Evolutionary conservation across 2,888 invertebrate genomes (phyloP), one percentile per base, ranked within the genome.

Genomic region (Drosophila colorata): DNA sequence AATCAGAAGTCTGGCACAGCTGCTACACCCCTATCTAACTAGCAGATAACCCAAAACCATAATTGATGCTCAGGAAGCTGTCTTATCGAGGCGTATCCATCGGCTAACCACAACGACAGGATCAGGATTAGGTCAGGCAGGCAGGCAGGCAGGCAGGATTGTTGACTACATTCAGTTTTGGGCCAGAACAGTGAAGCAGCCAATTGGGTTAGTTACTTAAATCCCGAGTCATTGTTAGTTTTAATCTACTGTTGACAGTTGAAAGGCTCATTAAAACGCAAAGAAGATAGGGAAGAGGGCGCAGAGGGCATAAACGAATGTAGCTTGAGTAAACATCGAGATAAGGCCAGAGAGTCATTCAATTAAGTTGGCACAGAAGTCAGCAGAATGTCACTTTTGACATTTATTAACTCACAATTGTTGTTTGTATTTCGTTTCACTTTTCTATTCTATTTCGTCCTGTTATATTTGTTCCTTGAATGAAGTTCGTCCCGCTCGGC

Each of bases 401-500:
- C 85, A 79, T 87, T 85, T 85, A 85, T 85, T 85, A 80, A 87
- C 81, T 80, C 67, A 70, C 78, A 84, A 72, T 78, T 82, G 80
- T 74, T 74, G 79, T 46, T 44, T 60, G 43, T 56, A 41, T 37
- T 37, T 44, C 28, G 71, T 73, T 33, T 33, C 33, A 33, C 13
- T 33, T 33, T 33, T 11, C 4, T 13, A 1, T 18, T 28, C 25
- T 20, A 3, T 31, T 25, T 31, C 49, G 35, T 16, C 46, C 61
- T 59, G 53, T 52, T 59, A 16, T 53, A 38, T 47, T 33, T 44
- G 41, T 16, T n/a, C 41, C 31, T 16, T 35, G 44, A 38, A 49
- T 49, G 14, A 51, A 51, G 46, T 57, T 49, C 46, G 57, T 44
- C 38, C 57, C 46, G 73, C 53, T 28, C 2, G 28, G 28, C 28